phyloP scores from a whole-genome alignment of 2,888 invertebrate species.

The Thymelicus sylvestris region DNA sequence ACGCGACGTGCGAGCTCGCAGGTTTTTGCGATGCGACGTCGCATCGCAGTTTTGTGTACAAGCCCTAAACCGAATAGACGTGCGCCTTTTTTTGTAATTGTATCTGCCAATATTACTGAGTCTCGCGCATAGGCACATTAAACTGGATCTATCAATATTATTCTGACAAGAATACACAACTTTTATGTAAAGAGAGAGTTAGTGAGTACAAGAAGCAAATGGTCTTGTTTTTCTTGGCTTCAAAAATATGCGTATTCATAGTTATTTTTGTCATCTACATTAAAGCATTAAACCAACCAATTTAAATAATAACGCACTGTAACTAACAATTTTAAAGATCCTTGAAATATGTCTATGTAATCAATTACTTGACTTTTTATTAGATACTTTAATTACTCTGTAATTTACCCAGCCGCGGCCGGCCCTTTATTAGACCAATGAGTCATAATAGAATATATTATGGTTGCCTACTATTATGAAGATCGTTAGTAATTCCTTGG shows the following conservation, averaged over 20 bases:
- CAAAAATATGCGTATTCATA: neutral
- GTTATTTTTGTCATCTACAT: neutral
- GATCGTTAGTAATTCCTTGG: slow-evolving; percentile 5
- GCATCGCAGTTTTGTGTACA: too few relatives aligned
- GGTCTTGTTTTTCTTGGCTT: neutral
- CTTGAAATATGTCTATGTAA: neutral
- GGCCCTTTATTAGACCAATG: slow-evolving; percentile 1
- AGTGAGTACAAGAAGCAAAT: too few relatives aligned
- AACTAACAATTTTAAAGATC: neutral
- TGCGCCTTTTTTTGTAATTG: too few relatives aligned
- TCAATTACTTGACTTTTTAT: slow-evolving; percentile 3
- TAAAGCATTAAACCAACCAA: neutral
- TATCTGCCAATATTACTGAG: too few relatives aligned
- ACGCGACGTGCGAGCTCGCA: too few relatives aligned
- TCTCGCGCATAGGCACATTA: too few relatives aligned
- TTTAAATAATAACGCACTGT: neutral
- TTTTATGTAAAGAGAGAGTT: too few relatives aligned
- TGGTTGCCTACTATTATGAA: slow-evolving; percentile 5
- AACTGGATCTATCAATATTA: too few relatives aligned
- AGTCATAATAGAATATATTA: slow-evolving; percentile 3
- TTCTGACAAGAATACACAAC: too few relatives aligned
- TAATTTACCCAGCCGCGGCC: neutral
- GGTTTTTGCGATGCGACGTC: too few relatives aligned
- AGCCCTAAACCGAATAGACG: too few relatives aligned
- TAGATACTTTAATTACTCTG: slow-evolving; percentile 2